Evolutionary conservation across 2,888 invertebrate species (phyloP).

Genomic region (Keiferia lycopersicella): DNA sequence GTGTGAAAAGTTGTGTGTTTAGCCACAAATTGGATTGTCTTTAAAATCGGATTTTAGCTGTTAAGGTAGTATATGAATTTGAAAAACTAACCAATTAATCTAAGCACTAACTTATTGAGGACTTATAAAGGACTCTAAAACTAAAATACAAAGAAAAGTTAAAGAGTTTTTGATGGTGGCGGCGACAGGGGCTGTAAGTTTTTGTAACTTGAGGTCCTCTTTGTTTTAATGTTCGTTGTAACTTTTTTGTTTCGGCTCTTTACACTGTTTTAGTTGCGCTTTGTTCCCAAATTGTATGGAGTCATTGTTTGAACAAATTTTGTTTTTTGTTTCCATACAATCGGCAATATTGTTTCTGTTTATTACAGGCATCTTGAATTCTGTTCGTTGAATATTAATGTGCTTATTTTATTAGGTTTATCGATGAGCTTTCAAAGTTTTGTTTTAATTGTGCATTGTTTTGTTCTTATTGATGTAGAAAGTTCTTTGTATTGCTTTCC

Average conservation of each 20-base stretch:
- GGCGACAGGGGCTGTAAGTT: slow-evolving; percentile 46
- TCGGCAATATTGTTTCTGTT: slow-evolving; percentile 13
- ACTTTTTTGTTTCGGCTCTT: slow-evolving; percentile 58
- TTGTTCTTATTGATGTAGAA: slow-evolving; percentile 47
- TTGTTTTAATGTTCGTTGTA: slow-evolving; percentile 60
- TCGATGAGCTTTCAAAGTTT: slow-evolving; percentile 32
- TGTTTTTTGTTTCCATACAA: slow-evolving; percentile 30
- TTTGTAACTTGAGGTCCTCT: slow-evolving; percentile 56
- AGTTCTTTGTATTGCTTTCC: slow-evolving; percentile 38
- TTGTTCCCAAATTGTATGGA: slow-evolving; percentile 40
- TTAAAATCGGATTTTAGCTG: slow-evolving; percentile 35
- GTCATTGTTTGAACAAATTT: not conserved
- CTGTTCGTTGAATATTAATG: slow-evolving; percentile 33
- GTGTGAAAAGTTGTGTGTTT: slow-evolving; percentile 36
- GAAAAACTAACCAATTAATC: slow-evolving; percentile 33
- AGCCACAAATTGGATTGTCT: slow-evolving; percentile 37
- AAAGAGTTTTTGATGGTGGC: slow-evolving; percentile 44
- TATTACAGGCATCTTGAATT: slow-evolving; percentile 7
- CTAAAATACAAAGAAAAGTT: slow-evolving; percentile 30
- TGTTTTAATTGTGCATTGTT: slow-evolving; percentile 42
- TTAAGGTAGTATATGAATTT: slow-evolving; percentile 40
- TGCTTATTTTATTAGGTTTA: slow-evolving; percentile 40
- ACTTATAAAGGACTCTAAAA: slow-evolving; percentile 9
- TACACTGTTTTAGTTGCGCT: slow-evolving; percentile 35
- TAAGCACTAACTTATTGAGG: not conserved